These are phyloP conservation scores for Nezara viridula DNA, from an alignment of 2,888 invertebrate species.

Conservation along the genomic window DNA sequence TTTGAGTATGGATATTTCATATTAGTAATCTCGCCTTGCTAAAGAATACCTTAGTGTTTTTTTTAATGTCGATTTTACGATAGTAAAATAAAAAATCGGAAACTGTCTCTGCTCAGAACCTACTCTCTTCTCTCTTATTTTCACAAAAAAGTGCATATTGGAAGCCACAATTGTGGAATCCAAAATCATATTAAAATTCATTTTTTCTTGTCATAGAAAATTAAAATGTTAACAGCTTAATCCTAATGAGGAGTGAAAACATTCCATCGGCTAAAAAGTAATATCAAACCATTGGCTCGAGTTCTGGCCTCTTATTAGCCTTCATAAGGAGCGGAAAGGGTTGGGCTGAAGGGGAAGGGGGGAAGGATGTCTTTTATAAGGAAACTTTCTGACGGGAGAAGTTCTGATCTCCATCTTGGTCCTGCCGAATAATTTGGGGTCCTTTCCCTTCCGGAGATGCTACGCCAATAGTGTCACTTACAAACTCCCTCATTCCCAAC, in stretches of 20 bases:
- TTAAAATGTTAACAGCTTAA: neutral
- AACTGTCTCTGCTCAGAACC: no score
- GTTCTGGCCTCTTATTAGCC: conserved; percentile 25
- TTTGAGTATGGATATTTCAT: no score
- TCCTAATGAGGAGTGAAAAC: conserved; percentile 1
- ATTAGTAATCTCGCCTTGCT: no score
- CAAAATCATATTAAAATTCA: no score
- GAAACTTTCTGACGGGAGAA: conserved; percentile 56
- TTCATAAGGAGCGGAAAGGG: conserved; percentile 3
- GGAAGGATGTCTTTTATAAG: conserved; percentile 57
- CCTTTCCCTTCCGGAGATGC: conserved; percentile 9
- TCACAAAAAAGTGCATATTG: no score
- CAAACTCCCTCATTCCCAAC: conserved; percentile 42
- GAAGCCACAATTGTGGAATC: no score
- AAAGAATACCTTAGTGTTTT: no score
- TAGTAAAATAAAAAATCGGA: no score
- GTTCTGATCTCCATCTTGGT: conserved; percentile 10
- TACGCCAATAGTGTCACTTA: conserved; percentile 58
- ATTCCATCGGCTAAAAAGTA: neutral
- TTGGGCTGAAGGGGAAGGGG: neutral
- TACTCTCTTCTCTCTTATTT: no score
- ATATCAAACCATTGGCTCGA: conserved; percentile 22
- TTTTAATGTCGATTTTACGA: no score
- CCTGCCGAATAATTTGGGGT: conserved; percentile 4
- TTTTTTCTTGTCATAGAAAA: neutral